A percentile compares a stretch with the other conserved stretches of the same genome.
Evolutionary conservation across 2,888 invertebrate species (phyloP).

Genomic region (Drosophila austrosaltans): DNA sequence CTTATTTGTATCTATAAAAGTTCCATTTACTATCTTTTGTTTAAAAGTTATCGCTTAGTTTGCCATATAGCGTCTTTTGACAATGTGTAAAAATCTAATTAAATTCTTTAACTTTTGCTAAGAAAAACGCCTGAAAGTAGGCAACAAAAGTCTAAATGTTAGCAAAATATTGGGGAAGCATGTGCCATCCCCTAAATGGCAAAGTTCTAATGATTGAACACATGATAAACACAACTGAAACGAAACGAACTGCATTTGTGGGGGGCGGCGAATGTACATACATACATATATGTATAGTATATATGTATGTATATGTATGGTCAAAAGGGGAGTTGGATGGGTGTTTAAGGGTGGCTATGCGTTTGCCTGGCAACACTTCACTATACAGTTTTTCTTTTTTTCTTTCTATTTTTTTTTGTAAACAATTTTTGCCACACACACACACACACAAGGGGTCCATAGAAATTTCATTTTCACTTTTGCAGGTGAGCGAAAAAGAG

Average conservation of each 20-base stretch:
- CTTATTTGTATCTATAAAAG: neutral
- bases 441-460: constrained; percentile 31
- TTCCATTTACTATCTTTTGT: neutral
- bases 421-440: constrained; percentile 22
- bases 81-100: neutral
- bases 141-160: constrained; percentile 31
- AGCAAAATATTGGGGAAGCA: constrained; percentile 19
- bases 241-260: constrained; percentile 50
- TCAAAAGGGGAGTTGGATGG: constrained; percentile 46
- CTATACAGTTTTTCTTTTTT: constrained; percentile 44
- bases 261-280: constrained; percentile 10
- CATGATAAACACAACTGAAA: constrained; percentile 66
- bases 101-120: neutral
- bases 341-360: constrained; percentile 51
- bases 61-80: neutral
- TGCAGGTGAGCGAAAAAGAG: constrained; percentile 64
- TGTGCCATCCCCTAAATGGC: constrained; percentile 52
- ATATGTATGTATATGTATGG: neutral
- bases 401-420: constrained; percentile 31
- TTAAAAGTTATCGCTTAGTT: neutral
- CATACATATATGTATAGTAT: neutral
- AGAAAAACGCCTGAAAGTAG: constrained; percentile 4
- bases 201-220: constrained; percentile 57
- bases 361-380: constrained; percentile 69
- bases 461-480: constrained; percentile 74